Evolutionary conservation across 2,797 vertebrate genomes (phyloP), one percentile per base, ranked within the genome.

Genomic region (Zalophus californianus): DNA sequence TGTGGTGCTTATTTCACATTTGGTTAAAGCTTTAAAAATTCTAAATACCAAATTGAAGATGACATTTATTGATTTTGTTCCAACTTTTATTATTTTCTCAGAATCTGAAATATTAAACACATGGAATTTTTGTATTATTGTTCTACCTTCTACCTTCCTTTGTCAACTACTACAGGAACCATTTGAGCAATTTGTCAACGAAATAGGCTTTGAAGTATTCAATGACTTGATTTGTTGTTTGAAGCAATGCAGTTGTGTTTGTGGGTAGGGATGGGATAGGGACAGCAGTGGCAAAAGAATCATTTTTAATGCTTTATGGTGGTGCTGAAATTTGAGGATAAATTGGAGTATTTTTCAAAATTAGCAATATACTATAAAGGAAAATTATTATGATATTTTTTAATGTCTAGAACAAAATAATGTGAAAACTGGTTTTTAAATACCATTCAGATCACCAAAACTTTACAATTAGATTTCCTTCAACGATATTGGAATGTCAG

Each of bases 21-120:
- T 96, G 60, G 4, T 87, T 87, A 93, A 96, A 86, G 20, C 62
- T 92, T 62, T 83, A 82, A 94, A 97, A 94, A 38, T 77, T 44
- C 52, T 86, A 91, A 93, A n/a, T 84, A 70, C 90, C 16, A 95
- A 89, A 64, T 84, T 92, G 8, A 87, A 64, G 27, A 11, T 90
- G 90, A 20, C 10, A 77, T 83, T 95, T 96, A 82, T 77, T 94
- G 41, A 66, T 44, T 95, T 95, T 90, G 25, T 92, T 94, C 50
- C 23, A 54, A 73, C 9, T 91, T 91, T 78, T 95, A 5, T 68
- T 95, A 78, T 82, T 96, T 91, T 92, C 27, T 77, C 75, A 86
- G 52, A 89, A 54, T 88, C 27, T 68, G 56, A 96, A 96, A 85
- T 86, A 93, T 68, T 89, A 94, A 95, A 90, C 52, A 58, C 35